These are phyloP conservation scores for Agrypnus murinus DNA, from an alignment of 2,888 invertebrate species.

Conservation along the genomic window DNA sequence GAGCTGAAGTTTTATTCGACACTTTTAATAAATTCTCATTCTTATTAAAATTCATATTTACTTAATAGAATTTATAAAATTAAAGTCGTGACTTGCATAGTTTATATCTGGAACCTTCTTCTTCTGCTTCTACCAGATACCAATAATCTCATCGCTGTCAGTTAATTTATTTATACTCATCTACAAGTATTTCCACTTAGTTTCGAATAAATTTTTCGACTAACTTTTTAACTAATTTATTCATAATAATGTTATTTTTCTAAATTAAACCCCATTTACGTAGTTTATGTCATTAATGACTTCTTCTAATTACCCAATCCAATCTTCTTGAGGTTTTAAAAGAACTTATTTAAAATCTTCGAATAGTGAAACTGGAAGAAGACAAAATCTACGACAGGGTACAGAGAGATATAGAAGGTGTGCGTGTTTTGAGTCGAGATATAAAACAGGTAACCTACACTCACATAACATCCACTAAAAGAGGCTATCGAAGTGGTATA, in stretches of 20 bases:
- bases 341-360: slow-evolving; percentile 43
- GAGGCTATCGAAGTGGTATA: slow-evolving; percentile 66
- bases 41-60: slow-evolving; percentile 42
- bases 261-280: too few species aligned
- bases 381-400: slow-evolving; percentile 40
- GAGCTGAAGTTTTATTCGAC: slow-evolving; percentile 31
- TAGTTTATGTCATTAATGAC: too few species aligned
- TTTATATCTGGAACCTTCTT: slow-evolving; percentile 24
- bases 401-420: slow-evolving; percentile 62
- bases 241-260: too few species aligned
- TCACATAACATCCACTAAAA: slow-evolving; percentile 65
- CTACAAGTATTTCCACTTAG: slow-evolving; percentile 21
- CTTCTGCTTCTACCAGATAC: slow-evolving; percentile 18
- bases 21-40: slow-evolving; percentile 40
- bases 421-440: slow-evolving; percentile 65
- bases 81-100: slow-evolving; percentile 45
- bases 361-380: slow-evolving; percentile 20
- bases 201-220: slow-evolving; percentile 14
- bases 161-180: slow-evolving; percentile 25
- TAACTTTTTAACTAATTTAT: background rate
- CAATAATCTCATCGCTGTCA: slow-evolving; percentile 23
- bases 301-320: too few species aligned
- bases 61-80: slow-evolving; percentile 42
- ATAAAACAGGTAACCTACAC: slow-evolving; percentile 67
- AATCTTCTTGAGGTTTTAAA: background rate